phyloP scores from a whole-genome alignment of 2,797 vertebrate genomes.

The Pseudomugil gertrudae region DNA sequence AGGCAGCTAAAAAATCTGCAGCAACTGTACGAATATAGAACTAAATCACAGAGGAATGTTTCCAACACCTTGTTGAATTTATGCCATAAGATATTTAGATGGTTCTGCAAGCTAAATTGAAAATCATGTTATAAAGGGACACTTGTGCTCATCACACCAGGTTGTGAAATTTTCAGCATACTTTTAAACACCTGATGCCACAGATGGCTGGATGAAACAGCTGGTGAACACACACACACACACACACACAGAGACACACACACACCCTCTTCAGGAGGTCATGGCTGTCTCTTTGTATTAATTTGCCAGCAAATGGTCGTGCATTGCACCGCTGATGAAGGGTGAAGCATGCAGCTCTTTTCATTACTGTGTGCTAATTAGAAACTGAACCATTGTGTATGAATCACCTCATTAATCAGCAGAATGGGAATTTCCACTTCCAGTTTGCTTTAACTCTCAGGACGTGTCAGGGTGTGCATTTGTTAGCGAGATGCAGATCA shows the following conservation, averaged over 20 bases:
- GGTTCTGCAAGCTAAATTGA: neutral
- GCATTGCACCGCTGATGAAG: conserved; percentile 6
- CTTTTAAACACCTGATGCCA: conserved; percentile 54
- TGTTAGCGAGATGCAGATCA: conserved; percentile 18
- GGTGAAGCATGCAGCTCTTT: conserved; percentile 28
- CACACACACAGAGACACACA: conserved; percentile 15
- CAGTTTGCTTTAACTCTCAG: neutral
- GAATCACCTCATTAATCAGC: conserved; percentile 47
- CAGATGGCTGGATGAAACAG: conserved; percentile 65
- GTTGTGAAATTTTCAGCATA: conserved; percentile 35
- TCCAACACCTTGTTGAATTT: neutral
- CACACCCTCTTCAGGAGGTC: conserved; percentile 41
- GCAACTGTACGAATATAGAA: neutral
- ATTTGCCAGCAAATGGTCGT: conserved; percentile 36
- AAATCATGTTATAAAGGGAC: neutral
- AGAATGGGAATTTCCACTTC: conserved; percentile 24
- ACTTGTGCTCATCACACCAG: conserved; percentile 13
- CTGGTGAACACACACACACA: conserved; percentile 31
- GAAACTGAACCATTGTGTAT: conserved; percentile 33
- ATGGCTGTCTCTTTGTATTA: conserved; percentile 57
- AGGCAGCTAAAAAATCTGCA: neutral
- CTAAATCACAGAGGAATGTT: neutral
- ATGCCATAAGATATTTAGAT: neutral
- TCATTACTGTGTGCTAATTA: conserved; percentile 53
- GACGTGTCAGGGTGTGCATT: conserved; percentile 7